Conservation (phyloP, 2,797 vertebrate genomes). For the Melanotaenia pygmaea region DNA sequence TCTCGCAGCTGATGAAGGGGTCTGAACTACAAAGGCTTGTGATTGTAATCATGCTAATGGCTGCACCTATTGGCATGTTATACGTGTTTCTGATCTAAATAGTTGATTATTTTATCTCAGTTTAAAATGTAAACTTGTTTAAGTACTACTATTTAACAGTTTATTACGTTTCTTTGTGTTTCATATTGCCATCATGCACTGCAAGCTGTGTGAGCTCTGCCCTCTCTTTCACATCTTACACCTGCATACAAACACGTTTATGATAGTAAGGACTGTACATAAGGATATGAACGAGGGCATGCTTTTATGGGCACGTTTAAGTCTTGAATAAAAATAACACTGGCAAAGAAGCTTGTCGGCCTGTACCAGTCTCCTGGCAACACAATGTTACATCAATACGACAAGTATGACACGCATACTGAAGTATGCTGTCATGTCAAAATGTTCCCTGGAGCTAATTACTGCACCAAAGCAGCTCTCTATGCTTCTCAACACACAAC, state of each 20-base stretch:
- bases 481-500: slow-evolving; percentile 3
- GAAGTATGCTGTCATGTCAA: slow-evolving; percentile 66
- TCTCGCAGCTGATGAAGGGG: neutral
- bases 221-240: neutral
- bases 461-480: slow-evolving; percentile 11
- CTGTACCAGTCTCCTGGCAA: slow-evolving; percentile 76
- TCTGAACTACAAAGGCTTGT: neutral
- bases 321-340: slow-evolving; percentile 28
- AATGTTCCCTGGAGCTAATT: slow-evolving; percentile 37
- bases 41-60: neutral
- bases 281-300: neutral
- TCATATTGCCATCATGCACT: neutral
- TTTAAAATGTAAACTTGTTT: neutral
- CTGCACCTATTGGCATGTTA: neutral
- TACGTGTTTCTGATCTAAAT: neutral
- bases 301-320: slow-evolving; percentile 33
- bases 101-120: neutral
- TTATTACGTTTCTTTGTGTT: neutral
- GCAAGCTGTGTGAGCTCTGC: neutral
- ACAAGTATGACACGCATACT: slow-evolving; percentile 54
- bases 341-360: slow-evolving; percentile 14
- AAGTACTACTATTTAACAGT: neutral
- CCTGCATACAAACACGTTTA: slow-evolving; percentile 1
- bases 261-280: neutral
- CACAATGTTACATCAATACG: slow-evolving; percentile 66